Percentiles rank a stretch among this genome's conserved stretches.
phyloP scores from a whole-genome alignment of 2,888 invertebrate genomes.

The Drosophila engyochracea region DNA sequence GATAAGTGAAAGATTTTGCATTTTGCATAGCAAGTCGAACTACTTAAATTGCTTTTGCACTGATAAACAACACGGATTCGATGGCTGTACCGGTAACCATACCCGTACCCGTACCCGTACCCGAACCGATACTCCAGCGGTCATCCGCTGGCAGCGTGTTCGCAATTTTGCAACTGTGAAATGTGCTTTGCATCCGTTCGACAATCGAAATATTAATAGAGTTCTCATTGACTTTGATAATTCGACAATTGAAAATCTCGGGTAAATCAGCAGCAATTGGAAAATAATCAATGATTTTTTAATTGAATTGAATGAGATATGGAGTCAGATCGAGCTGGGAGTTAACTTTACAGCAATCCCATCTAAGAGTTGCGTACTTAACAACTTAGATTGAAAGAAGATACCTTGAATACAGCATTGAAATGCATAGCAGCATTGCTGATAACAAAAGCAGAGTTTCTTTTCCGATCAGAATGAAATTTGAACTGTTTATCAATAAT shows the following conservation, averaged over 20 bases:
- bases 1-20: conserved; percentile 1
- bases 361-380: background rate
- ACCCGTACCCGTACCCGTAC: background rate
- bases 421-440: background rate
- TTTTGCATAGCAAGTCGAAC: background rate
- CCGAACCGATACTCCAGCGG: background rate
- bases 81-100: background rate
- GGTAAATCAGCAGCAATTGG: background rate
- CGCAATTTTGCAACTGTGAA: conserved; percentile 15
- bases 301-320: background rate
- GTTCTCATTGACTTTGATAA: background rate
- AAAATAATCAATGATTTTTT: background rate
- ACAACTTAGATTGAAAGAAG: background rate
- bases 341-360: background rate
- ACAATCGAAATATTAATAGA: background rate
- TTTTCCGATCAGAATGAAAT: background rate
- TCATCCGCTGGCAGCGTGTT: conserved; percentile 17
- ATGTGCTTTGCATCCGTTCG: conserved; percentile 20
- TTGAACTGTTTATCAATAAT: background rate
- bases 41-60: background rate
- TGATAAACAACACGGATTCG: conserved; percentile 3
- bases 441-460: background rate
- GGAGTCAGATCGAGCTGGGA: background rate
- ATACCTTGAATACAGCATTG: background rate
- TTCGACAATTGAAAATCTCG: background rate